phyloP scores from a whole-genome alignment of 2,797 vertebrate species.

The Macrochelys suwanniensis region DNA sequence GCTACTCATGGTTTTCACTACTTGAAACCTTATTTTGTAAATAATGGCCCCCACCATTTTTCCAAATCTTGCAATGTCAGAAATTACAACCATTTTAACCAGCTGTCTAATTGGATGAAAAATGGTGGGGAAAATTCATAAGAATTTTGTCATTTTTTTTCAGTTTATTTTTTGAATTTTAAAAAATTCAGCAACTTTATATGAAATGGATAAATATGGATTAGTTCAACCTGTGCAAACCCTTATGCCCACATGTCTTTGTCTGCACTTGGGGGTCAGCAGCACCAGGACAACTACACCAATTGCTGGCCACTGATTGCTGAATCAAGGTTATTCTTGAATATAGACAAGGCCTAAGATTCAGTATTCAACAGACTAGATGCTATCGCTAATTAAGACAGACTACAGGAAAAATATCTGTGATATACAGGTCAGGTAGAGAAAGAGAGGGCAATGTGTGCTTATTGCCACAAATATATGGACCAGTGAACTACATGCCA shows the following conservation, averaged over 20 bases:
- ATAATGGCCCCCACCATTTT: not conserved
- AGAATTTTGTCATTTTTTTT: not conserved
- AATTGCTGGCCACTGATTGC: not conserved
- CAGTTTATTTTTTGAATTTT: not conserved
- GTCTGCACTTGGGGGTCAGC: not conserved
- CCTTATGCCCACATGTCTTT: not conserved
- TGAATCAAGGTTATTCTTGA: not conserved
- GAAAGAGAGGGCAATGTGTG: not conserved
- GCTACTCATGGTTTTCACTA: not conserved
- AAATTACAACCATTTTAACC: not conserved
- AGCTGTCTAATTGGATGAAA: not conserved
- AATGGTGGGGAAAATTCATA: not conserved
- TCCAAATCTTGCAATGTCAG: not conserved
- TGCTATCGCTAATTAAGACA: not conserved
- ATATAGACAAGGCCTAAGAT: not conserved
- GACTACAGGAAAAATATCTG: not conserved
- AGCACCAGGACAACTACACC: not conserved
- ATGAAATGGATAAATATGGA: not conserved
- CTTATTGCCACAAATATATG: no score
- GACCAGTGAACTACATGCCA: not conserved
- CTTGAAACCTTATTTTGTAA: not conserved
- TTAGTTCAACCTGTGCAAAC: not conserved
- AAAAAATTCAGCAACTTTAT: not conserved
- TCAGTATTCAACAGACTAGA: not conserved
- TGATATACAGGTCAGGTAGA: not conserved